Evolutionary conservation across 2,113 vertebrate species (phyloP).

Genomic region (Seriola aureovittata): DNA sequence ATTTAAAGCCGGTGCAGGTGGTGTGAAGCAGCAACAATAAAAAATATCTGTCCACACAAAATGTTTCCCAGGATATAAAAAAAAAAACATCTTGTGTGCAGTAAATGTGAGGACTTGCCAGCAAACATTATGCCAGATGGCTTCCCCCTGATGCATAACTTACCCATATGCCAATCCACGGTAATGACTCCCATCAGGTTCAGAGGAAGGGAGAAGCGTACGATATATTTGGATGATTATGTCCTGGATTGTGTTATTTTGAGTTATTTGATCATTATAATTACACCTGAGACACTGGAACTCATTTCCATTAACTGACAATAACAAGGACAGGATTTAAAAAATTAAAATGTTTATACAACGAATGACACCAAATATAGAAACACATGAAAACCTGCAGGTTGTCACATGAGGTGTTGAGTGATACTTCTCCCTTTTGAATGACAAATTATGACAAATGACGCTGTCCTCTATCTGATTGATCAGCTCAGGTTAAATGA

Average conservation of each 20-base stretch:
- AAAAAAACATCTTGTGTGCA: constrained; percentile 54
- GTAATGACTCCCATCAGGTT: constrained; percentile 69
- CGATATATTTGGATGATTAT: neutral
- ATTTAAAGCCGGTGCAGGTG: neutral
- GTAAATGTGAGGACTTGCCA: constrained; percentile 64
- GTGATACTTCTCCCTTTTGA: constrained; percentile 26
- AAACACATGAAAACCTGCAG: neutral
- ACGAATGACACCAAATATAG: neutral
- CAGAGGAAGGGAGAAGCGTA: constrained; percentile 43
- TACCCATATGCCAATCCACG: constrained; percentile 72
- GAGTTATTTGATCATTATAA: neutral
- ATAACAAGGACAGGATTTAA: neutral
- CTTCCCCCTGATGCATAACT: constrained; percentile 65
- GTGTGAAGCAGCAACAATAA: neutral
- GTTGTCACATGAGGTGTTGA: constrained; percentile 9
- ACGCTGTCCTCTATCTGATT: constrained; percentile 7
- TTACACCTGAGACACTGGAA: neutral
- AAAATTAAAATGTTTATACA: neutral
- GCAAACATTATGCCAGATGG: constrained; percentile 72
- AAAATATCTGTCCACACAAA: constrained; percentile 7
- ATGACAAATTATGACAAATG: constrained; percentile 23
- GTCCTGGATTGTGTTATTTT: neutral
- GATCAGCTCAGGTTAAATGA: constrained; percentile 45
- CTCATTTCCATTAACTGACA: neutral
- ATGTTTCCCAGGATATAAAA: constrained; percentile 32